These are phyloP conservation scores for Eleutherodactylus coqui DNA, from an alignment of 2,797 vertebrate species.

Conservation along the genomic window DNA sequence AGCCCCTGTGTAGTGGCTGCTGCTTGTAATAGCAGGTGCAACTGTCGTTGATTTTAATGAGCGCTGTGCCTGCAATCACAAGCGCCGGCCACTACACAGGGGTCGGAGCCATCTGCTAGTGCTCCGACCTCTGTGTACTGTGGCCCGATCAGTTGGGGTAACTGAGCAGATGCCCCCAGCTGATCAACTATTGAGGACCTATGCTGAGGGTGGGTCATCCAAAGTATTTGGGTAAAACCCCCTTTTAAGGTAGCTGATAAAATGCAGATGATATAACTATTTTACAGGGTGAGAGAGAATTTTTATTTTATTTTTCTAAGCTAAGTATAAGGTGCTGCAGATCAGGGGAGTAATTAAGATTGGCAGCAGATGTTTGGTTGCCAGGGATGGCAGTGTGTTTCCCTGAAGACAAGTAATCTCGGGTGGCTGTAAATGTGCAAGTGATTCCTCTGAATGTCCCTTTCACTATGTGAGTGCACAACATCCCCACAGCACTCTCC, in stretches of 20 bases:
- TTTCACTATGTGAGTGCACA: background rate
- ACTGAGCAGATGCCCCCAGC: no score
- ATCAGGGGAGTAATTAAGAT: slow-evolving; percentile 63
- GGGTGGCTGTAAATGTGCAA: slow-evolving; percentile 41
- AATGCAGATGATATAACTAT: background rate
- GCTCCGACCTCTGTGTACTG: no score
- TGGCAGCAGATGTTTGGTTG: slow-evolving; percentile 63
- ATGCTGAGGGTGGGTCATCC: no score
- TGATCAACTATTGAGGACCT: no score
- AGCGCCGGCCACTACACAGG: no score
- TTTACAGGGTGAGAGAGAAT: slow-evolving; percentile 24
- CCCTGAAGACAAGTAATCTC: slow-evolving; percentile 27
- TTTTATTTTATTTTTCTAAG: slow-evolving; percentile 44
- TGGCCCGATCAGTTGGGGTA: no score
- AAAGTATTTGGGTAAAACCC: no score
- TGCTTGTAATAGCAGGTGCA: no score
- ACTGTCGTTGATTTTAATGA: no score
- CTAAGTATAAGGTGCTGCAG: slow-evolving; percentile 39
- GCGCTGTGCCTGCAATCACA: no score
- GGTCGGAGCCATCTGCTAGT: no score
- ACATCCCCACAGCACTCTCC: background rate
- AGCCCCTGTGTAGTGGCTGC: no score
- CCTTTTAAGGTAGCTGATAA: background rate
- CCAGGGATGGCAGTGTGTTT: slow-evolving; percentile 34
- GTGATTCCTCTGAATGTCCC: slow-evolving; percentile 26